phyloP scores from a whole-genome alignment of 2,113 vertebrate genomes.

The Sceloporus tristichus region DNA sequence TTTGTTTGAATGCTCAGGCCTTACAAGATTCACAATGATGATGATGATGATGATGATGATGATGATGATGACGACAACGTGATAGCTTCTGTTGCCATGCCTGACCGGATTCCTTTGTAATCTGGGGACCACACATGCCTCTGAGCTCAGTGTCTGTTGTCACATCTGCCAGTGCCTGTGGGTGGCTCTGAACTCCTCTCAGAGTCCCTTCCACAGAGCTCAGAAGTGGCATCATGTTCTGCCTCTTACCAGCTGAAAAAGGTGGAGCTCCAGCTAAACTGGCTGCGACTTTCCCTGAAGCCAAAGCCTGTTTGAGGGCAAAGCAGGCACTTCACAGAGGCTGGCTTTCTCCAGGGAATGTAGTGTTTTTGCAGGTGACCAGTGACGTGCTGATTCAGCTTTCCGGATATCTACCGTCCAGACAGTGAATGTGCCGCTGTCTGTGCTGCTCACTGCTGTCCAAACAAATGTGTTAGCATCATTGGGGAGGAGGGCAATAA shows the following conservation, averaged over 20 bases:
- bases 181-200: constrained; percentile 1
- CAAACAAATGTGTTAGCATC: background rate
- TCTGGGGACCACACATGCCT: constrained; percentile 15
- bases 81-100: background rate
- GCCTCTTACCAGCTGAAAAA: background rate
- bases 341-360: background rate
- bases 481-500: too few species aligned
- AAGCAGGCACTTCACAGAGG: background rate
- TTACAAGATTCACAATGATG: background rate
- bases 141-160: constrained; percentile 16
- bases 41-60: too few species aligned
- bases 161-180: constrained; percentile 33
- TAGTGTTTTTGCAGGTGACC: constrained; percentile 25
- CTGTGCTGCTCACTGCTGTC: background rate
- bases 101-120: constrained; percentile 18
- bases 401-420: background rate
- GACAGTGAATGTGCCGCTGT: background rate
- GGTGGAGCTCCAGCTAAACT: background rate
- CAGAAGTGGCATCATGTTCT: background rate
- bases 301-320: background rate
- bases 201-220: background rate
- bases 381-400: background rate
- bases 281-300: background rate
- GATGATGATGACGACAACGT: too few species aligned
- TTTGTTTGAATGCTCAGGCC: background rate